These are phyloP conservation scores for Flabesymbios commensalis DNA, from an alignment of 2,888 invertebrate genomes.

Conservation along the genomic window DNA sequence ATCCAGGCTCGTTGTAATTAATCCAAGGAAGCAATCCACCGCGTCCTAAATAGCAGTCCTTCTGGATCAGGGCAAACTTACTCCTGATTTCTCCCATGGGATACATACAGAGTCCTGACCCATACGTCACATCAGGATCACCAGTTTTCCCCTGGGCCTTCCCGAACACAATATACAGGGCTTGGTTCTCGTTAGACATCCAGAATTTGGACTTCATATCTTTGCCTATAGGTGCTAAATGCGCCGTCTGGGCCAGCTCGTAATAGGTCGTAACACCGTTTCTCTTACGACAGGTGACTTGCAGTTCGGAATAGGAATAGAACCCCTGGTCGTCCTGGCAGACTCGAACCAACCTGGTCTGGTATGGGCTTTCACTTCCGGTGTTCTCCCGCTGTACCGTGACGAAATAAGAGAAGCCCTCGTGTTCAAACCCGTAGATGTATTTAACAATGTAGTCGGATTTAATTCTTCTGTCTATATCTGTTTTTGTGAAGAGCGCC, in stretches of 20 bases:
- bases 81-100: constrained; percentile 27
- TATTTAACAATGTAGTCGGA: constrained; percentile 40
- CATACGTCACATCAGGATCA: constrained; percentile 2
- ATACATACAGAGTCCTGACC: constrained; percentile 30
- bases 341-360: constrained; percentile 51
- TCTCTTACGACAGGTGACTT: constrained; percentile 39
- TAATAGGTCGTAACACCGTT: constrained; percentile 11
- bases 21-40: constrained; percentile 32
- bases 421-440: constrained; percentile 47
- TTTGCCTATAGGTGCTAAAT: constrained; percentile 20
- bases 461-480: constrained; percentile 18
- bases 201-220: constrained; percentile 13
- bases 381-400: constrained; percentile 46
- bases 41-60: constrained; percentile 30
- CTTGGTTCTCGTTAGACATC: constrained; percentile 11
- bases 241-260: constrained; percentile 32
- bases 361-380: constrained; percentile 12
- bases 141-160: constrained; percentile 2
- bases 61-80: constrained; percentile 26
- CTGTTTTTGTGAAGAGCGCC: not conserved
- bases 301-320: constrained; percentile 57
- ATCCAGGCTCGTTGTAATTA: constrained; percentile 6
- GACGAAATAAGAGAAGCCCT: constrained; percentile 47
- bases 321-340: constrained; percentile 49
- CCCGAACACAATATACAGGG: constrained; percentile 23